phyloP scores from a whole-genome alignment of 2,888 invertebrate genomes.

The Disparrhopalites patrizii region DNA sequence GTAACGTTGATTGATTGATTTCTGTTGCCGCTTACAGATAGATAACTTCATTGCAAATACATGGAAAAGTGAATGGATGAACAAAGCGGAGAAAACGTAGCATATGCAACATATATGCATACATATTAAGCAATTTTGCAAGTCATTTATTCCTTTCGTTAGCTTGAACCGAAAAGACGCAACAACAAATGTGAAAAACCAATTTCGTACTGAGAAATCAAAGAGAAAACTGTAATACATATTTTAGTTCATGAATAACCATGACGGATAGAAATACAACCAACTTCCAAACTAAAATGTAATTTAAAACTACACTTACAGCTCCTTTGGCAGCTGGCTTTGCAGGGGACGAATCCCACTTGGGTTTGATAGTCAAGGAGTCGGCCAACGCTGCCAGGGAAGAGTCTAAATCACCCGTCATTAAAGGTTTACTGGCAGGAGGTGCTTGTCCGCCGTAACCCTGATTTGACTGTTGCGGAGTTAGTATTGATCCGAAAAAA shows the following conservation, averaged over 20 bases:
- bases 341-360: conserved; percentile 46
- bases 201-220: neutral
- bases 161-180: too few relatives aligned
- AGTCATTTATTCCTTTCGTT: too few relatives aligned
- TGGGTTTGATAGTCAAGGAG: conserved; percentile 74
- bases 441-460: conserved; percentile 51
- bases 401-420: conserved; percentile 89
- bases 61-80: too few relatives aligned
- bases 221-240: neutral
- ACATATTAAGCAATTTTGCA: too few relatives aligned
- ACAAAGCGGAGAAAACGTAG: too few relatives aligned
- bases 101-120: too few relatives aligned
- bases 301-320: conserved; percentile 19
- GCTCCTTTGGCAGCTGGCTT: conserved; percentile 45
- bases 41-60: too few relatives aligned
- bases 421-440: conserved; percentile 61
- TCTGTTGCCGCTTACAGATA: too few relatives aligned
- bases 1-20: too few relatives aligned
- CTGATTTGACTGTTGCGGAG: conserved; percentile 56
- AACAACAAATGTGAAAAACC: too few relatives aligned
- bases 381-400: conserved; percentile 89
- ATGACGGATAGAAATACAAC: neutral
- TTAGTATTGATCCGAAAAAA: conserved; percentile 68
- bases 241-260: neutral
- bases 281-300: neutral